These are phyloP conservation scores for Sycophila sp. DNA, from an alignment of 1,140 invertebrate genomes.

Conservation along the genomic window DNA sequence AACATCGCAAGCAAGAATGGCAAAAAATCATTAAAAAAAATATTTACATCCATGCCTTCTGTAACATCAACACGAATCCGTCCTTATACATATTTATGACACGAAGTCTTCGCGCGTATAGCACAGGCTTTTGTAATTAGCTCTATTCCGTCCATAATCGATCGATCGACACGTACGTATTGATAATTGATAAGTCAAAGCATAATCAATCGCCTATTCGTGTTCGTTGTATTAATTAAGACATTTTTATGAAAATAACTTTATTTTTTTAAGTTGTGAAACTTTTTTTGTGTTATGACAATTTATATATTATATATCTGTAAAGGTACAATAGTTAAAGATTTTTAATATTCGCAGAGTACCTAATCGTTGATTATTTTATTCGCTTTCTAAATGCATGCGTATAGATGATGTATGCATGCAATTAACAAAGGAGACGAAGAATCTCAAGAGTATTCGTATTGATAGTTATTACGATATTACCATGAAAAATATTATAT, in stretches of 20 bases:
- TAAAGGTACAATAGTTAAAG: slow-evolving; percentile 28
- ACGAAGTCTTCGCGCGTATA: slow-evolving; percentile 14
- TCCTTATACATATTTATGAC: slow-evolving; percentile 27
- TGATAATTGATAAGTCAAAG: slow-evolving; percentile 30
- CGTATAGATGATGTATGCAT: background rate
- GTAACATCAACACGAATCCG: slow-evolving; percentile 10
- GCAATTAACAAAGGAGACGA: background rate
- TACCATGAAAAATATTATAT: slow-evolving; percentile 3
- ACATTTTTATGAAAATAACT: slow-evolving; percentile 9
- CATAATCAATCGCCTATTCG: slow-evolving; percentile 31
- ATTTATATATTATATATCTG: slow-evolving; percentile 26
- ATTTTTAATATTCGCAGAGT: slow-evolving; percentile 5
- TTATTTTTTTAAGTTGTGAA: slow-evolving; percentile 24
- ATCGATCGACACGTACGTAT: slow-evolving; percentile 3
- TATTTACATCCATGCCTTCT: too few species aligned
- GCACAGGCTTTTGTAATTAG: slow-evolving; percentile 28
- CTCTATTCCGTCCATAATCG: slow-evolving; percentile 36
- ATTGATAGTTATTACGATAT: slow-evolving; percentile 6
- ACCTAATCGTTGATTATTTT: slow-evolving; percentile 12
- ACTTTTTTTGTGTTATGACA: background rate
- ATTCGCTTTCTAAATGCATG: background rate
- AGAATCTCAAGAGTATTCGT: background rate
- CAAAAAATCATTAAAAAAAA: too few species aligned
- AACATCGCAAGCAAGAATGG: too few species aligned
- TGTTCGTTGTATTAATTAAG: slow-evolving; percentile 33